Evolutionary conservation across 2,797 vertebrate species (phyloP), one percentile per base, ranked within the genome.

Genomic region (Numenius phaeopus): DNA sequence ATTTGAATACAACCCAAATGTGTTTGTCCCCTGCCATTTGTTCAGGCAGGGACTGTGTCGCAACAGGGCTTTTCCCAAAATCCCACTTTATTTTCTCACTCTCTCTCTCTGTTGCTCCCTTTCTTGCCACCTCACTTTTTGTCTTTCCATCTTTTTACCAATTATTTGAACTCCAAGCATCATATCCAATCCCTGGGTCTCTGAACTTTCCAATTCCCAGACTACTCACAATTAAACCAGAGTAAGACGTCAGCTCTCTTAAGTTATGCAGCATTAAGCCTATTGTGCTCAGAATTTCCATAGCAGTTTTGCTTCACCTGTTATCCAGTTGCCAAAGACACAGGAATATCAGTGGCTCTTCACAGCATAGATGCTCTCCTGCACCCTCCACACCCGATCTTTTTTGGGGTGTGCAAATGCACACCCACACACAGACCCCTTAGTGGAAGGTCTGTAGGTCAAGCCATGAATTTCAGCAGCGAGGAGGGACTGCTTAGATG

Each of bases 281-380:
- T 67, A 10, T 72, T 69, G 49, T 71, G 34, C 39, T 81, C 22
- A 66, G 34, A 22, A 75, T 76, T 86, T 87, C 78, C 7, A 1
- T 1, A 70, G 46, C 0, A 0, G 5, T 65, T 93, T 83, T 87
- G 8, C 39, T 89, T 90, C 71, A 62, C 49, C 75, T 87, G 37
- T 78, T 93, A 34, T 50, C 72, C 34, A 81, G 23, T 44, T 62
- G 44, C 59, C 75, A 90, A 83, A 84, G 61, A 59, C 37, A 34
- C 13, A 23, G 70, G 40, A 76, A 64, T 84, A 72, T 47, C 64
- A 52, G 30, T 14, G 69, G 62, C 50, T 82, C 7, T 72, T 75
- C 65, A 67, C 15, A n/a, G 50, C 3, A 9, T 11, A 75, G 46
- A 27, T 22, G 19, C 10, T 73, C 76, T 47, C 16, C 54, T 76